Base-by-base conservation (phyloP, 2,797 vertebrate species). In the Pseudochirops cupreus region DNA sequence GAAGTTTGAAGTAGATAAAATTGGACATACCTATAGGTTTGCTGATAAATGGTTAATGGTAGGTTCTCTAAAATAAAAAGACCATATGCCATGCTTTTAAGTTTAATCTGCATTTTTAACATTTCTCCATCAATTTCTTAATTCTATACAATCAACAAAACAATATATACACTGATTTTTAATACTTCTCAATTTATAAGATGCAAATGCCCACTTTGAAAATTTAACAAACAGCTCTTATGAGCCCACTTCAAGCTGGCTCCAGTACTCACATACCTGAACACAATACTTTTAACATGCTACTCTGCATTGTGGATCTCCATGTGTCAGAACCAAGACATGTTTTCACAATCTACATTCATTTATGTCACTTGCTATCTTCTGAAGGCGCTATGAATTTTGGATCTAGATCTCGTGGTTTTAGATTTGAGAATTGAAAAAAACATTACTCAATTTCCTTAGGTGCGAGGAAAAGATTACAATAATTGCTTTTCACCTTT, bases 351-450 rank as follows among this genome's bases (percentile, higher is more conserved):
- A 3, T 53, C 9, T 10, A 1, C 54, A 52, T 28, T 9, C 4
- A 26, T 9, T 31, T 0, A n/a, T 29, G 5, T 18, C 2, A 11
- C 3, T 0, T 33, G 59, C 28, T 9, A 3, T 31, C 16, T 13
- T 50, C 31, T 46, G 5, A 24, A 33, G 18, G 5, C 1, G 39
- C 16, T 12, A 16, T 4, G 28, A 26, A 53, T 50, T 52, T 39
- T 55, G 67, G 11, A 29, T 1, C 3, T 4, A n/a, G 11, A 33
- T 31, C 58, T 1, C 1, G 3, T 33, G 29, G 21, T 12, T 18
- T 31, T 39, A 31, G 11, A 39, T 59, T 6, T 16, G 29, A 11
- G 59, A 52, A 21, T 56, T 33, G 28, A 21, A 13, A 59, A 14
- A 53, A 16, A 9, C 14, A 50, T 33, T 7, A 0, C 18, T 26